Conservation (phyloP, 2,113 vertebrate species). For the Anthoscopus minutus region DNA sequence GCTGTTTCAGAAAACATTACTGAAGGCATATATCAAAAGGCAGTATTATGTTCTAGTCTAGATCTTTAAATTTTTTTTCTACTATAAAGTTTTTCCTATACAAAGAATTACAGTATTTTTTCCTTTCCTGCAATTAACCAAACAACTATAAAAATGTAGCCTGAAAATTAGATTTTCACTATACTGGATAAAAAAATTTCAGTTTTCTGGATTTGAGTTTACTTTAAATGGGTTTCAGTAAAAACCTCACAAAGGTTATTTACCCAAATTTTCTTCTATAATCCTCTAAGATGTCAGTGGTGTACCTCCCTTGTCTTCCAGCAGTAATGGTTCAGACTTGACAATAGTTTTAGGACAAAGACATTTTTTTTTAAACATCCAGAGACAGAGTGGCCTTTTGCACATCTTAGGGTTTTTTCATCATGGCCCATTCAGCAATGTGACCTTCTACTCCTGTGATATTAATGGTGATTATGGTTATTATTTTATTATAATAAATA, state of each 20-base stretch:
- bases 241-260: background rate
- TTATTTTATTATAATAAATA: background rate
- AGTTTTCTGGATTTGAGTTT: background rate
- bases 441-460: background rate
- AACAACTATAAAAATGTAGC: background rate
- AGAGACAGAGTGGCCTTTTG: background rate
- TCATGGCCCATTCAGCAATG: background rate
- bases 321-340: background rate
- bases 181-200: background rate
- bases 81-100: background rate
- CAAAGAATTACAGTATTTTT: background rate
- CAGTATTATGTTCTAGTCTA: background rate
- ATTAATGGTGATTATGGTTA: background rate
- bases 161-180: background rate
- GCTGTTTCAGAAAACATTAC: conserved; percentile 7
- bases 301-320: background rate
- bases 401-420: background rate
- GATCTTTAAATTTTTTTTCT: background rate
- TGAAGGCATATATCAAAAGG: conserved; percentile 16
- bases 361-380: background rate
- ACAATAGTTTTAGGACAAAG: background rate
- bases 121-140: background rate
- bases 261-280: background rate
- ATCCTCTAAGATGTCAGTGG: background rate
- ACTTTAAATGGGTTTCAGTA: background rate